phyloP scores from a whole-genome alignment of 2,888 invertebrate genomes.

The Microctonus hyperodae region DNA sequence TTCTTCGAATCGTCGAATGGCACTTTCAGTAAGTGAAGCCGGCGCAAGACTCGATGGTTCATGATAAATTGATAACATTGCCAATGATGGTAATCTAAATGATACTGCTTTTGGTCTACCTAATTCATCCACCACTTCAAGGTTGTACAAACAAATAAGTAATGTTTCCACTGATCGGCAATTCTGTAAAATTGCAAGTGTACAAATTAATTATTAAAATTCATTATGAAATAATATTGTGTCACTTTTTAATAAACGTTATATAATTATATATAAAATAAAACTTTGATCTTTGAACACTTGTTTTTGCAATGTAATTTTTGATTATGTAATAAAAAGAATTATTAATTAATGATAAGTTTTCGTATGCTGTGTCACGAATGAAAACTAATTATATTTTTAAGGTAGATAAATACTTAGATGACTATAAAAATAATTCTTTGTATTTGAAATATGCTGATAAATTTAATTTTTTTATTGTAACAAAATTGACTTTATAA shows the following conservation, averaged over 20 bases:
- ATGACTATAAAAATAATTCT: too few relatives aligned
- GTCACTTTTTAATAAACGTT: background rate
- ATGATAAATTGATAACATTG: constrained; percentile 92
- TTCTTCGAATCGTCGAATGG: constrained; percentile 86
- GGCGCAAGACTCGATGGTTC: constrained; percentile 84
- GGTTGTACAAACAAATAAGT: constrained; percentile 79
- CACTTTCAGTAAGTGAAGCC: constrained; percentile 83
- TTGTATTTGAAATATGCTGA: too few relatives aligned
- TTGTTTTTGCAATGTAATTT: background rate
- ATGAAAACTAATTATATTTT: background rate
- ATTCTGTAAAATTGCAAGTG: constrained; percentile 55
- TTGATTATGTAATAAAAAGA: background rate
- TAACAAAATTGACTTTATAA: too few relatives aligned
- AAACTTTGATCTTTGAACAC: background rate
- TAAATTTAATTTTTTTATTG: too few relatives aligned
- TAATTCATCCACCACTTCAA: constrained; percentile 85
- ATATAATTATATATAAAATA: background rate
- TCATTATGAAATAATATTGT: background rate
- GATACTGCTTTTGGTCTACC: constrained; percentile 85
- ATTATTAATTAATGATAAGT: background rate
- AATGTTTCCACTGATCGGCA: constrained; percentile 67
- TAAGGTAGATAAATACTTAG: too few relatives aligned
- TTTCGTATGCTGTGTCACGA: background rate
- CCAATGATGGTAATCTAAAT: constrained; percentile 88
- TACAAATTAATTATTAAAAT: constrained; percentile 1